Evolutionary conservation across 2,113 vertebrate genomes (phyloP).

Genomic region (Osmerus mordax): DNA sequence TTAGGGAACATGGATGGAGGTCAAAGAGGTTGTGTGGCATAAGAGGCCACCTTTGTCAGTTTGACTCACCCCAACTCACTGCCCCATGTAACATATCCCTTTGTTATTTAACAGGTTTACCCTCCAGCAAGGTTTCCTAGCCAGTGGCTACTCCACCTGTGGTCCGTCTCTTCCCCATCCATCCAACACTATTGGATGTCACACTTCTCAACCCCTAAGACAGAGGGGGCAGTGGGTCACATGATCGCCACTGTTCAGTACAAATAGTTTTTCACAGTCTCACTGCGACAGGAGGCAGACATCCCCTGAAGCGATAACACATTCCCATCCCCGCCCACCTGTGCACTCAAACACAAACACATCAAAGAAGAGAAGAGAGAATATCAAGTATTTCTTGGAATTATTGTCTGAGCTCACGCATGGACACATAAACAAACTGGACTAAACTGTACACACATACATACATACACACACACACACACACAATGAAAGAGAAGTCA

Average conservation of each 20-base stretch:
- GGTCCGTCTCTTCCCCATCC: conserved; percentile 21
- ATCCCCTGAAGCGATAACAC: not conserved
- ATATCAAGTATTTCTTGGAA: too few relatives aligned
- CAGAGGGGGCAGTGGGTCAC: conserved; percentile 12
- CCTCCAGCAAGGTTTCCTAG: conserved; percentile 54
- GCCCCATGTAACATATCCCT: conserved; percentile 47
- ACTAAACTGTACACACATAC: too few relatives aligned
- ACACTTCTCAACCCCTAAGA: conserved; percentile 29
- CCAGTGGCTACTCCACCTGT: conserved; percentile 36
- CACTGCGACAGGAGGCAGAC: not conserved
- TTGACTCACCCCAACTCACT: conserved; percentile 17
- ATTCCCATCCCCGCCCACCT: too few relatives aligned
- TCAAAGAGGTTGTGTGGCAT: conserved; percentile 5
- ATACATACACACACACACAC: not conserved
- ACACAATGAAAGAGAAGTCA: not conserved
- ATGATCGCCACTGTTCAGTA: conserved; percentile 9
- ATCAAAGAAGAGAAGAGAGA: too few relatives aligned
- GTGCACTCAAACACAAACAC: not conserved
- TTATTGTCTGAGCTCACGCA: too few relatives aligned
- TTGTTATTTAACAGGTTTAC: conserved; percentile 39
- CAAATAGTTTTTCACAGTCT: conserved; percentile 8
- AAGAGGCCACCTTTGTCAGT: conserved; percentile 46
- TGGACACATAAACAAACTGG: not conserved
- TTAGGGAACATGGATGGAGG: not conserved
- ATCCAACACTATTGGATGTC: conserved; percentile 31